A percentile compares a stretch with the other conserved stretches of the same genome.
Conservation (phyloP, 2,797 vertebrate genomes). For the Eidolon dupreanum region DNA sequence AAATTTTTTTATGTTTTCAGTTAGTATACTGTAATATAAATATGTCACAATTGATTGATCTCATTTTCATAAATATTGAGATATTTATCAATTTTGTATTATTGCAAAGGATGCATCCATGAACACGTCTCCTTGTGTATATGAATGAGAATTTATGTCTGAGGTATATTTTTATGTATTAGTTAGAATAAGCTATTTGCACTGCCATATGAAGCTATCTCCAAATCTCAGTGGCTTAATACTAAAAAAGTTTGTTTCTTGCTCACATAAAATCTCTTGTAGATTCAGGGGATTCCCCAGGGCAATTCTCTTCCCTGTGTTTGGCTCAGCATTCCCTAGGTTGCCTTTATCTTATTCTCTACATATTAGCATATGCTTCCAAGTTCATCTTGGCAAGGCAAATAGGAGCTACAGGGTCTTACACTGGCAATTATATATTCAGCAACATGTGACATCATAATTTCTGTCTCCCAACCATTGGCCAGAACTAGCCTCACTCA, state of each 20-base stretch:
- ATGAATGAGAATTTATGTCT: not conserved
- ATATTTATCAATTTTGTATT: not conserved
- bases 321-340: not conserved
- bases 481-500: not conserved
- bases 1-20: not conserved
- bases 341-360: not conserved
- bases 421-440: not conserved
- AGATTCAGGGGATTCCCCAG: not conserved
- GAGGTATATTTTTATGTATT: not conserved
- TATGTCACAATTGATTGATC: not conserved
- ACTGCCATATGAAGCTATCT: not conserved
- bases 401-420: not conserved
- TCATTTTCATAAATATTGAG: not conserved
- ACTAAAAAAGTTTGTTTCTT: not conserved
- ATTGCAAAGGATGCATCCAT: not conserved
- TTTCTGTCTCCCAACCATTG: not conserved
- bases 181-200: not conserved
- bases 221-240: not conserved
- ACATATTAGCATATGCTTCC: not conserved
- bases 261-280: not conserved
- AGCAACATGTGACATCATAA: not conserved
- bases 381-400: not conserved
- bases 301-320: not conserved
- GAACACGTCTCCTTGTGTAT: not conserved
- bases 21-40: not conserved